A percentile compares a stretch with the other conserved stretches of the same genome.
phyloP scores from a whole-genome alignment of 2,888 invertebrate species.

The Belgica antarctica region DNA sequence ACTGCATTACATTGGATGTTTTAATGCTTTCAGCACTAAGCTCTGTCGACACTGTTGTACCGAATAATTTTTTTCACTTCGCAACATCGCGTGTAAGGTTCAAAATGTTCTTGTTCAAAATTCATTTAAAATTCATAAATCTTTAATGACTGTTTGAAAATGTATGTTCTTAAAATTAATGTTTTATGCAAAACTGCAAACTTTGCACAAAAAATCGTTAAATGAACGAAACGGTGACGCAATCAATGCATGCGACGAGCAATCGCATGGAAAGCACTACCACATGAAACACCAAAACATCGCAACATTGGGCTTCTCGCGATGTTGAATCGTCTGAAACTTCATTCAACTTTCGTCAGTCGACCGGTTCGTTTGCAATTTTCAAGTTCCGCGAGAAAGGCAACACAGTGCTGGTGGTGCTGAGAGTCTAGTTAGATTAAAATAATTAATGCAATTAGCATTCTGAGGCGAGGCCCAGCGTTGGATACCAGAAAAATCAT shows the following conservation, averaged over 20 bases:
- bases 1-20: background rate
- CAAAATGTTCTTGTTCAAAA: too few species aligned
- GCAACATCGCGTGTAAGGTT: too few species aligned
- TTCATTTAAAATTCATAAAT: too few species aligned
- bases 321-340: background rate
- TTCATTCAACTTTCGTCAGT: constrained; percentile 27
- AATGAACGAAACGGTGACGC: background rate
- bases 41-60: too few species aligned
- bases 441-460: constrained; percentile 6
- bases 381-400: background rate
- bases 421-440: constrained; percentile 6
- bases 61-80: too few species aligned
- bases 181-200: background rate
- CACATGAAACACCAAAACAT: background rate
- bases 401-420: background rate
- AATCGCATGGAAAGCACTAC: background rate
- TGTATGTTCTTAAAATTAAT: too few species aligned
- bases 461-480: background rate
- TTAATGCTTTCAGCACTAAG: too few species aligned
- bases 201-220: background rate
- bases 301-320: background rate
- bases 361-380: constrained; percentile 18
- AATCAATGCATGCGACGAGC: background rate
- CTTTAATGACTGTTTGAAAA: too few species aligned
- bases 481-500: constrained; percentile 7